These are phyloP conservation scores for Catamblyrhynchus diadema DNA, from an alignment of 2,797 vertebrate genomes.

Conservation along the genomic window DNA sequence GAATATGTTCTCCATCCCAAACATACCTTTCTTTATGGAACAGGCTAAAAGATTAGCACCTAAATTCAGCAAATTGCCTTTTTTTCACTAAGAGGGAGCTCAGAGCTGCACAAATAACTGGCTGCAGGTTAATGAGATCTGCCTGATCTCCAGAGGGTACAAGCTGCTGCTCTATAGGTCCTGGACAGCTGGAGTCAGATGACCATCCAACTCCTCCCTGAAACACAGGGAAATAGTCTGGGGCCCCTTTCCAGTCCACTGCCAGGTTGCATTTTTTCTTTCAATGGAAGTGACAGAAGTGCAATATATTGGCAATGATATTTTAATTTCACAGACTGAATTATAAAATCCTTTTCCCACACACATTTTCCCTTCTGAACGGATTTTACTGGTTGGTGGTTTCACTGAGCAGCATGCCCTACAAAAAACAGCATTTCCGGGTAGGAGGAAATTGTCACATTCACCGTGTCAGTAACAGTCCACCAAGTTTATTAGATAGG, in stretches of 20 bases:
- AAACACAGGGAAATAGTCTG: neutral
- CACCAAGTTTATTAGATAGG: neutral
- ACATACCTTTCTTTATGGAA: neutral
- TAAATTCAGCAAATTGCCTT: conserved; percentile 5
- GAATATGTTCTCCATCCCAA: neutral
- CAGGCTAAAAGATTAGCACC: neutral
- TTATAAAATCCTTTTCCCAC: neutral
- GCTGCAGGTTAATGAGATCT: conserved; percentile 53
- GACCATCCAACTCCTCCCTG: neutral
- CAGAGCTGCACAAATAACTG: neutral
- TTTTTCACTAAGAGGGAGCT: neutral
- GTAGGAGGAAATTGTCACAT: neutral
- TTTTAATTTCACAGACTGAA: neutral
- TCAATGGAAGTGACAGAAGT: neutral
- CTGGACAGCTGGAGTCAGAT: conserved; percentile 25
- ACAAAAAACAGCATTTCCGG: neutral
- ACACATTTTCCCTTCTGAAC: neutral
- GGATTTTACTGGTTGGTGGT: neutral
- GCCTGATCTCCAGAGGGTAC: conserved; percentile 45
- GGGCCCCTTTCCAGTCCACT: neutral
- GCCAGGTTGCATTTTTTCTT: neutral
- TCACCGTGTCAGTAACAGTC: neutral
- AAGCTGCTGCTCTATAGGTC: conserved; percentile 24
- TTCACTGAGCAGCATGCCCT: neutral
- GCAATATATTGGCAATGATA: neutral